Percentiles rank a stretch among this genome's conserved stretches.
Evolutionary conservation across 2,113 vertebrate species (phyloP).

Genomic region (Oreochromis niloticus): DNA sequence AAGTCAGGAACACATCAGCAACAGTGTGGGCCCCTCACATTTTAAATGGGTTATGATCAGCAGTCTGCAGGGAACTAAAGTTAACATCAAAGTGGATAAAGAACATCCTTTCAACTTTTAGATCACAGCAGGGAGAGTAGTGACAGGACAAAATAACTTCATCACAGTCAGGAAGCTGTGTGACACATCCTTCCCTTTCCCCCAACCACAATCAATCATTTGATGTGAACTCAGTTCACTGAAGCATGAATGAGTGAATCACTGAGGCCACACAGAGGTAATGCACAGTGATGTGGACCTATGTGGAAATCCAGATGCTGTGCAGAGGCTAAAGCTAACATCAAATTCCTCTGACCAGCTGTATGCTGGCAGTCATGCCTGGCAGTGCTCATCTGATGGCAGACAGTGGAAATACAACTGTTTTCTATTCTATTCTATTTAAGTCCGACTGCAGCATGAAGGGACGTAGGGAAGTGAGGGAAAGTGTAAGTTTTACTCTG

Average conservation of each 20-base stretch:
- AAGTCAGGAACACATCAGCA: not conserved
- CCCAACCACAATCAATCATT: not conserved
- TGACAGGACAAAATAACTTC: not conserved
- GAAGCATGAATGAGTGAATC: not conserved
- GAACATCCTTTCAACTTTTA: constrained; percentile 12
- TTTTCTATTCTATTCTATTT: not conserved
- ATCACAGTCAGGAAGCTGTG: constrained; percentile 2
- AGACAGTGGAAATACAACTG: not conserved
- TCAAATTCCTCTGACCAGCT: not conserved
- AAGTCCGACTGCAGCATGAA: not conserved
- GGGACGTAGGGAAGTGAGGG: not conserved
- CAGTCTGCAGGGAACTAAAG: not conserved
- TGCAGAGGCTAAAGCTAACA: not conserved
- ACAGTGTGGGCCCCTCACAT: not conserved
- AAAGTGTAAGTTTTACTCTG: not conserved
- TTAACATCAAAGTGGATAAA: constrained; percentile 17
- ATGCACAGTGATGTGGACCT: not conserved
- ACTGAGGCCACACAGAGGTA: not conserved
- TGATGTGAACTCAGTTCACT: not conserved
- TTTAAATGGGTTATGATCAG: not conserved
- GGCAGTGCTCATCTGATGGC: not conserved
- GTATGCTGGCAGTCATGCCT: not conserved
- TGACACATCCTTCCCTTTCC: constrained; percentile 30
- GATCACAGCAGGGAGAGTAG: not conserved
- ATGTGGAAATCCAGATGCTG: not conserved